phyloP scores from a whole-genome alignment of 2,113 vertebrate genomes.

The Apodemus sylvaticus region DNA sequence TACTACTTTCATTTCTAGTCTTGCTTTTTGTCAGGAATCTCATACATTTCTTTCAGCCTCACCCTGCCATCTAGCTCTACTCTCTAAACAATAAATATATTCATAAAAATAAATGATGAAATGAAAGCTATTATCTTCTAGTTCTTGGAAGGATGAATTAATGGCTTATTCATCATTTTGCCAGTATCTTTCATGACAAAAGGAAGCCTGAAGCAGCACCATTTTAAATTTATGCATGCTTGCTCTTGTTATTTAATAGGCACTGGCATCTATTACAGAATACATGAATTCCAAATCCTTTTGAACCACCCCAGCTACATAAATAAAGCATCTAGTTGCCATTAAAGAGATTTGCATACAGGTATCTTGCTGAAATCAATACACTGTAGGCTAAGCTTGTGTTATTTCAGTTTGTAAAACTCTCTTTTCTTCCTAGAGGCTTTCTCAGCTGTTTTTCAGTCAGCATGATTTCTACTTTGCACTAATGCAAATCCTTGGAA shows the following conservation, averaged over 20 bases:
- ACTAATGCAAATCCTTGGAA: neutral
- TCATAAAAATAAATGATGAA: neutral
- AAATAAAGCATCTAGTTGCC: neutral
- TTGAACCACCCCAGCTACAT: neutral
- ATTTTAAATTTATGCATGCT: neutral
- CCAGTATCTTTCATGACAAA: constrained; percentile 8
- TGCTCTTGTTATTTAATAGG: neutral
- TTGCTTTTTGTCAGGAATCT: neutral
- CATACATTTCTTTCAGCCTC: neutral
- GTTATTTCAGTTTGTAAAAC: neutral
- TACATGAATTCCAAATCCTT: neutral
- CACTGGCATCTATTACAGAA: neutral
- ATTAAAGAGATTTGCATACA: neutral
- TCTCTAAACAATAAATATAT: neutral
- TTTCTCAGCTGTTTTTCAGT: neutral
- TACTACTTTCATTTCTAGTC: neutral
- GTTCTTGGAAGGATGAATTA: neutral
- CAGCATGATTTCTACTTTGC: neutral
- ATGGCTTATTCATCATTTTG: neutral
- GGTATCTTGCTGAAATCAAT: neutral
- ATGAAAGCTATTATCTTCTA: neutral
- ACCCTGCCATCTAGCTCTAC: neutral
- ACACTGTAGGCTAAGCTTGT: neutral
- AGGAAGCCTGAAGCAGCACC: neutral
- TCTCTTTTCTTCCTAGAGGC: neutral